These are phyloP conservation scores for Brachynemurus nebulosus DNA, from an alignment of 2,888 invertebrate species.

Conservation along the genomic window DNA sequence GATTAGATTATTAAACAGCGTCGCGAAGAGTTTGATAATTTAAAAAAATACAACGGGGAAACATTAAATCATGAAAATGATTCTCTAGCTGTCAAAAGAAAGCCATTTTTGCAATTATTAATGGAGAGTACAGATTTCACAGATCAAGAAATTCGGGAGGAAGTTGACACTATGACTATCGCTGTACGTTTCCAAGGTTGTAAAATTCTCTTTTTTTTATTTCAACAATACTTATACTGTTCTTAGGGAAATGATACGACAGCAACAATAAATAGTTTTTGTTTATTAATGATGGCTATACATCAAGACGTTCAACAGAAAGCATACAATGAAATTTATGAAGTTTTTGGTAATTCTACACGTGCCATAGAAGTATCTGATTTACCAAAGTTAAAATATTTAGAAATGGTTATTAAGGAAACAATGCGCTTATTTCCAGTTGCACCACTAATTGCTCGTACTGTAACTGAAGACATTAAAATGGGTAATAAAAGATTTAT, in stretches of 20 bases:
- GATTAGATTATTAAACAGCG: conserved; percentile 3
- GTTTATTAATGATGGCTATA: conserved; percentile 32
- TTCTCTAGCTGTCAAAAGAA: conserved; percentile 26
- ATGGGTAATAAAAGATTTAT: conserved; percentile 6
- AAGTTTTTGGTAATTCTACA: conserved; percentile 32
- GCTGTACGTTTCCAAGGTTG: conserved; percentile 30
- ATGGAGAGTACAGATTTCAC: conserved; percentile 30
- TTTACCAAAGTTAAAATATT: conserved; percentile 17
- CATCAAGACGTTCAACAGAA: conserved; percentile 33
- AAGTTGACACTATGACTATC: conserved; percentile 36
- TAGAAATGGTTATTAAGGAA: conserved; percentile 21
- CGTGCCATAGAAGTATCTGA: conserved; percentile 28
- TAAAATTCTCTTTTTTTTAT: not conserved
- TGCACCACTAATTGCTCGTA: conserved; percentile 12
- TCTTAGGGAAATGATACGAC: conserved; percentile 28
- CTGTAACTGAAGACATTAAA: conserved; percentile 7
- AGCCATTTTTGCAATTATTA: conserved; percentile 4
- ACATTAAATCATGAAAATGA: not conserved
- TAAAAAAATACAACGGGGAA: not conserved
- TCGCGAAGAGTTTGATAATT: not conserved
- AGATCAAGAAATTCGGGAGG: conserved; percentile 37
- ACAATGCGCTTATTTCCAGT: conserved; percentile 20
- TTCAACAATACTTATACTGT: not conserved
- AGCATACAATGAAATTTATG: conserved; percentile 15
- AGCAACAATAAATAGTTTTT: conserved; percentile 33